Evolutionary conservation across 92 coral and sea anemone species (phyloP), one percentile per base, ranked within the genome.

Genomic region (Micromussa lordhowensis): DNA sequence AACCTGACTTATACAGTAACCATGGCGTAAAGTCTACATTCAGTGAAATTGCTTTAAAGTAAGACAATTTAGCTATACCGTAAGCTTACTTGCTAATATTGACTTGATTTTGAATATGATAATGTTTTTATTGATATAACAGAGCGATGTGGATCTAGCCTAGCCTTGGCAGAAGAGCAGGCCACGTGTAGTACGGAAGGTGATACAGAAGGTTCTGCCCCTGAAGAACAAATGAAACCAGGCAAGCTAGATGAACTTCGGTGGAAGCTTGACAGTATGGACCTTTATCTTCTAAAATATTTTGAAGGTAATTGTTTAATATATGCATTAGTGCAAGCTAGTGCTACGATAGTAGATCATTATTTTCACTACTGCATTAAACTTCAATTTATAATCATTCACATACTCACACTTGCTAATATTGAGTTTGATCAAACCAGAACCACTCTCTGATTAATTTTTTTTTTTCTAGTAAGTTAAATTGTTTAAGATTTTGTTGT

Each of bases 141-240:
- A 78, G 82, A 78, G 38, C 61, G 82, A 48, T 78, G 82, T 24
- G 82, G 82, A 78, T 78, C 64, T 49, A 78, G 82, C 82, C 68
- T 15, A n/a, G 68, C 82, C 32, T 12, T 10, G 19, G 17, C 82
- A n/a, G 82, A 78, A 21, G 31, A 78, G 34, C 10, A 30, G 1
- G 26, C 5, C 2, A 28, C 1, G 61, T 11, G 29, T 28, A 78
- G 82, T 3, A 8, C 16, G 0, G 82, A 78, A 49, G 68, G 57
- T 21, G 63, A 49, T 12, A 38, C 10, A 18, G 82, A 78, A 48
- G 64, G 5, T 28, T 18, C 34, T 49, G 64, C 78, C n/a, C 51
- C 78, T 34, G 18, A 21, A 5, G 38, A 8, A 5, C 78, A 74
- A 74, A 17, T 4, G 3, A 40, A 40, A 9, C 48, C 82, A 78